Conservation (phyloP, 2,113 vertebrate species). For the Castor canadensis region DNA sequence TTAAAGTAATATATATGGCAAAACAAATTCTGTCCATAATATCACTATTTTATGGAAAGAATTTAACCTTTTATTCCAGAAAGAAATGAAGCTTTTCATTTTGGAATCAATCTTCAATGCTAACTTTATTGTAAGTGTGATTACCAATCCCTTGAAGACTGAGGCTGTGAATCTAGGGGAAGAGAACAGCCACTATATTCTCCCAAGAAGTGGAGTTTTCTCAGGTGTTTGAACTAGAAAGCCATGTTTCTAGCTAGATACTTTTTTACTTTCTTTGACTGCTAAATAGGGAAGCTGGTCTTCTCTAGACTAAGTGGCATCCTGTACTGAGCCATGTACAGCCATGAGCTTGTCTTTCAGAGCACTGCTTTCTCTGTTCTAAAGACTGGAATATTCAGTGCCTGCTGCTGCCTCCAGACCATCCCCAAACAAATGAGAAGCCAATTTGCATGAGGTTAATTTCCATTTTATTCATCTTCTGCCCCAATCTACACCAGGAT, state of each 20-base stretch:
- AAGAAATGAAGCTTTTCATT: too few relatives aligned
- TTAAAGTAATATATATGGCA: background rate
- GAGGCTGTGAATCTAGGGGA: background rate
- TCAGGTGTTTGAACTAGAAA: background rate
- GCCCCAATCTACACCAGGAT: constrained; percentile 43
- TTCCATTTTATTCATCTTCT: constrained; percentile 50
- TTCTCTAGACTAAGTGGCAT: background rate
- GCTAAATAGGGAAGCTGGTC: background rate
- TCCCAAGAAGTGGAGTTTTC: constrained; percentile 27
- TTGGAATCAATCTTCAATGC: background rate
- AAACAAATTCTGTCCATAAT: background rate
- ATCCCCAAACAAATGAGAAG: background rate
- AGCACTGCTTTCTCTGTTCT: background rate
- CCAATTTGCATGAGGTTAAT: constrained; percentile 34
- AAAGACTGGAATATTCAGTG: background rate
- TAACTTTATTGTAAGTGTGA: background rate
- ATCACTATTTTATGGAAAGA: background rate
- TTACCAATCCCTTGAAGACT: background rate
- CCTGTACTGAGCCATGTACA: background rate
- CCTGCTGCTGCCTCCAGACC: background rate
- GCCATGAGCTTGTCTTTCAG: background rate
- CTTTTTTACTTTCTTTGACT: constrained; percentile 40
- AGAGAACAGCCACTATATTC: background rate
- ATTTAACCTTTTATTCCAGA: background rate
- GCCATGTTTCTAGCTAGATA: background rate